Percentiles rank a stretch among this genome's conserved stretches.
Evolutionary conservation across 2,113 vertebrate genomes (phyloP).

Genomic region (Lichenostomus cassidix): DNA sequence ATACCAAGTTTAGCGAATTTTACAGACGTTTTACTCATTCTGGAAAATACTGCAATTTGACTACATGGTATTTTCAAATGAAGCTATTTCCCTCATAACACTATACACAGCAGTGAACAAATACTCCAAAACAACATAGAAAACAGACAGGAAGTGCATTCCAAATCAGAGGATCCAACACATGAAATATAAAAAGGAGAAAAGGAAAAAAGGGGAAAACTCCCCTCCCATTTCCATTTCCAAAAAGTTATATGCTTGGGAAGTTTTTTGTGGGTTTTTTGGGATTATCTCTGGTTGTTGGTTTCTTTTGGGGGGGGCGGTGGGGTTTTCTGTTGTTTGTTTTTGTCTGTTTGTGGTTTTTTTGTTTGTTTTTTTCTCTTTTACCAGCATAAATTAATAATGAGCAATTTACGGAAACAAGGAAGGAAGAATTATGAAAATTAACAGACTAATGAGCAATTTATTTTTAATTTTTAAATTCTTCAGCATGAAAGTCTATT

Average conservation of each 20-base stretch:
- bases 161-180: not conserved
- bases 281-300: not conserved
- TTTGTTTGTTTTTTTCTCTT: not conserved
- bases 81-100: not conserved
- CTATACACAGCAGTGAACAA: not conserved
- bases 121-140: not conserved
- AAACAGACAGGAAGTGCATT: not conserved
- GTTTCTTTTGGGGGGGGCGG: too few relatives aligned
- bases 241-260: not conserved
- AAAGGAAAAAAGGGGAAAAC: fast-evolving
- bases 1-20: not conserved
- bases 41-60: not conserved
- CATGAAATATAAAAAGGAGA: not conserved
- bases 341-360: too few relatives aligned
- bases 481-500: not conserved
- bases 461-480: not conserved
- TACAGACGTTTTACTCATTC: not conserved
- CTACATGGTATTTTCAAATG: not conserved
- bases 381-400: not conserved
- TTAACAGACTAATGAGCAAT: not conserved
- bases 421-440: not conserved
- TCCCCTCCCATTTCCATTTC: fast-evolving
- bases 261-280: not conserved
- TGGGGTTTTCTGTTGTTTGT: too few relatives aligned
- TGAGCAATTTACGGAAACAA: not conserved